Base-by-base conservation (phyloP, 2,113 vertebrate genomes). In the Geococcyx californianus region DNA sequence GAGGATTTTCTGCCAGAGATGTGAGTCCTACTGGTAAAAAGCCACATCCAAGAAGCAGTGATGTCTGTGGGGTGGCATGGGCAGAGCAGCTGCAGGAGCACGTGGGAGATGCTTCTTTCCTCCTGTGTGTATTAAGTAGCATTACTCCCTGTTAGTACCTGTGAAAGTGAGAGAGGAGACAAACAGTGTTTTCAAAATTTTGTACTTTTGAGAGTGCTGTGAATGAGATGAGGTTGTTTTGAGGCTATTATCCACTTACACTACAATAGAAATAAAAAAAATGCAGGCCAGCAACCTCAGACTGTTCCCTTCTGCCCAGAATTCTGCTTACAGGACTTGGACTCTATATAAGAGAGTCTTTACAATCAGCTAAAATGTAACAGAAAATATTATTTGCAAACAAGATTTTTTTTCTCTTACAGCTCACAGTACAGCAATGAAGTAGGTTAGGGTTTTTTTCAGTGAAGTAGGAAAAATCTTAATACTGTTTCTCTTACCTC, bases 11-110 rank as follows among this genome's bases (percentile, higher is more conserved):
- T 68, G 44, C 25, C 40, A 25, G 62, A 62, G 38, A 17, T 49
- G 31, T 54, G 82, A 88, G 24, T 90, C 72, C 51, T 42, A 56
- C 29, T 56, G 23, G 28, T 56, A 52, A 79, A 85, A 85, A 28
- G 44, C 55, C 52, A 10, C 23, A 36, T 85, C 6, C 0, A 1
- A 62, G 70, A 33, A 79, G 14, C 0, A 0, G 16, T 47, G 58
- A 26, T 90, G 19, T 66, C 42, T 2, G 1, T n/a, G 59, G 59
- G 16, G 49, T 1, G 2, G 34, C 1, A 1, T 33, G 29, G 47
- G 49, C 74, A 68, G 40, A 90, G 66, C 2, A 8, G 34, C 45
- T 1, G 3, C 34, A 52, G 60, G 34, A 6, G 1, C 26, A 8
- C 0, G 0, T 4, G 3, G 49, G 36, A 83, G 16, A 23, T 79